Base-by-base conservation (phyloP, 37 sponge, comb jelly and placozoan species). In the Agelas oroides region DNA sequence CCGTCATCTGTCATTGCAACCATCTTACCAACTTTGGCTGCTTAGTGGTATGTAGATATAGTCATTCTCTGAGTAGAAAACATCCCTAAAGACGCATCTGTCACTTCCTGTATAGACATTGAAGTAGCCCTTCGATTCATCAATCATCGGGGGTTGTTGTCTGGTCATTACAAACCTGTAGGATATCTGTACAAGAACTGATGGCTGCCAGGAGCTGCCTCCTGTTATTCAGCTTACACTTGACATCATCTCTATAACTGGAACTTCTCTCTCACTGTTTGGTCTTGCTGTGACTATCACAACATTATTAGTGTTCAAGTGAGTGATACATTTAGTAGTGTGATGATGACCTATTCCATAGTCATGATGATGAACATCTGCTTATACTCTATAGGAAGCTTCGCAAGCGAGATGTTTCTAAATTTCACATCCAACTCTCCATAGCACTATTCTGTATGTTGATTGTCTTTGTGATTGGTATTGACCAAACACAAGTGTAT, bases 381-480 rank as follows among this genome's bases (percentile, higher is more conserved):
- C n/a, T n/a, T n/a, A n/a, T n/a, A n/a, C n/a, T 46, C 46, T 79
- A 33, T 39, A 86, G 86, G 58, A 86, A 80, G 25, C 46, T 52
- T 21, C 57, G 75, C 1, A n/a, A 32, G 0, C 70, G 41, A 20
- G 61, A 64, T 53, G 35, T 36, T 23, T 46, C 53, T 52, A 78
- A 78, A 64, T 70, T 86, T 20, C 86, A 76, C 66, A 52, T 86
- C 31, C 75, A 86, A 46, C 71, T 86, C 23, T 79, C 58, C 13
- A 37, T 79, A 33, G 67, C 86, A n/a, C 38, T 86, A 32, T 65
- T 78, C 17, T 30, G 35, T 37, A 41, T 86, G 71, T 25, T 86
- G 27, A 25, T 86, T 20, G 79, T 86, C 23, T 86, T 86, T 83
- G n/a, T 65, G 25, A 69, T 72, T 70, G 86, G 86, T 8, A 86